Base-by-base conservation (phyloP, 2,888 invertebrate genomes). In the Conchocele bisecta region DNA sequence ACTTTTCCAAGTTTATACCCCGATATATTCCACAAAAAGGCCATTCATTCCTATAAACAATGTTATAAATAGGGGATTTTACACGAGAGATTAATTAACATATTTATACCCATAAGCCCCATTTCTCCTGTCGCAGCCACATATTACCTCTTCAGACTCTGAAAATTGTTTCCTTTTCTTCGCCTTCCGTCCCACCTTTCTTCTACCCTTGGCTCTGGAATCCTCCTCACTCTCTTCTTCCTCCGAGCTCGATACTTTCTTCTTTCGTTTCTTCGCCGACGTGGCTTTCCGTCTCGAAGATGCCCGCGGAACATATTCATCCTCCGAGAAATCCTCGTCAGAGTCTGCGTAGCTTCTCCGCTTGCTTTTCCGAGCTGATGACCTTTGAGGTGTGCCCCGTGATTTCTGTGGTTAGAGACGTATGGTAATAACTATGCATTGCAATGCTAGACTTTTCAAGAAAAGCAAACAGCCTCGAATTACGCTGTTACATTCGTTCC, bases 151-250 rank as follows among this genome's bases (percentile, higher is more conserved):
- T 42, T 71, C 77, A 4, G 51, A 54, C n/a, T 35, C 60, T 17
- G 50, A 53, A 15, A n/a, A n/a, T 46, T 71, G 50, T 61, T 79
- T 75, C 50, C 59, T 53, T 54, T 63, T 69, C 63, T 70, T 75
- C 1, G 68, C 69, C 56, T 72, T 76, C 17, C 35, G 31, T 11
- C 51, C 33, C 37, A 26, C 20, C 28, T 70, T 66, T 48, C 76
- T 74, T 53, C 75, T 41, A 39, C 66, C 66, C 37, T 74, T 75
- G 9, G 74, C 69, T 20, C 76, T 78, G 50, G 73, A 79, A 51
- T 75, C 73, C 54, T 82, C 79, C 28, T 76, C 78, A 53, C 76
- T 79, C 1, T 69, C 69, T 28, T 72, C 77, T 13, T 78, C 78
- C 15, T 76, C 74, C 28, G 41, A 53, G 4, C 33, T 44, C 31